Base-by-base conservation (phyloP, 2,113 vertebrate genomes). In the Lethenteron camtschaticum region DNA sequence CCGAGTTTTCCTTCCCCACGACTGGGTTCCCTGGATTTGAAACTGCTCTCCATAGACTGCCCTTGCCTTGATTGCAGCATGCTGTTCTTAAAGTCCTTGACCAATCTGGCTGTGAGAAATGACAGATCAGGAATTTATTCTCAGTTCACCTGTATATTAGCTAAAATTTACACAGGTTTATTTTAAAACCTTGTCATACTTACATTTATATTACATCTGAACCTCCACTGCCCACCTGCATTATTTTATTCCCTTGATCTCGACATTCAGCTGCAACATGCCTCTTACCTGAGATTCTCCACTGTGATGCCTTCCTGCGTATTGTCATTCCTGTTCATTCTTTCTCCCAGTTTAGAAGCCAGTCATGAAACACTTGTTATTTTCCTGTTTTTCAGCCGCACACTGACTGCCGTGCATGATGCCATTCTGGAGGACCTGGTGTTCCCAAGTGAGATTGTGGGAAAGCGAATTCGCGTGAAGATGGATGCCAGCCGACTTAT, bases 391-490 rank as follows among this genome's bases (percentile, higher is more conserved):
- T 73, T 69, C 76, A 99, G 94, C 80, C 92, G 92, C 60, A 99
- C 90, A 0, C 82, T 99, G 73, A 96, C 90, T 1, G 80, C 87
- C 1, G 94, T 99, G 75, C 94, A 99, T 0, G 89, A 99, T 69
- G 89, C 90, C 70, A 99, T 96, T 81, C 80, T 99, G 71, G 94
- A 99, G 82, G 94, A 99, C 79, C 75, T 99, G 80, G 94, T 99
- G 57, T 99, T 88, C 77, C 94, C 94, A 18, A 97, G 94, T 59
- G 91, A 97, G 81, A 96, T 96, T 2, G 94, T 97, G 79, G 94
- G 94, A 70, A 96, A 96, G 80, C 85, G 94, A 79, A 94, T 96
- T 81, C 79, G 88, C 0, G 88, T 97, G 70, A 97, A 97, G 71
- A 79, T 90, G 79, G 94, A 97, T 2, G 86, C 86, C 83, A 96